Conservation (phyloP, 2,888 invertebrate species). For the Lymantria monacha region DNA sequence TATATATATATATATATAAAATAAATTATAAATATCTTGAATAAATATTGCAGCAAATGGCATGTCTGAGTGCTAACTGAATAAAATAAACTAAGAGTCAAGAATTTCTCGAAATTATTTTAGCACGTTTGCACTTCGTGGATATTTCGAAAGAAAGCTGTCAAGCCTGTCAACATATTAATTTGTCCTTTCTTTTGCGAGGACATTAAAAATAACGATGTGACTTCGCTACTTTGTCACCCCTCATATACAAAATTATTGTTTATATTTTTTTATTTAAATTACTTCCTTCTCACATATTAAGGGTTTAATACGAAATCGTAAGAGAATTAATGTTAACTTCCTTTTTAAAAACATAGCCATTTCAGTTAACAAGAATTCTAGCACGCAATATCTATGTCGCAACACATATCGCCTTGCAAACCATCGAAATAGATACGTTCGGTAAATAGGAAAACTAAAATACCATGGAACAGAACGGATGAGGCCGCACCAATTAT, state of each 20-base stretch:
- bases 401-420: conserved; percentile 33
- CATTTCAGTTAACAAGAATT: conserved; percentile 5
- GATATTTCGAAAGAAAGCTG: conserved; percentile 32
- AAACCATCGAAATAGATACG: conserved; percentile 42
- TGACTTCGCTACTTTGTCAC: conserved; percentile 31
- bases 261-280: too few relatives aligned
- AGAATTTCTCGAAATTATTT: conserved; percentile 17
- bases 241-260: conserved; percentile 40
- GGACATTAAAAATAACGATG: conserved; percentile 22
- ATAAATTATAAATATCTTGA: background rate
- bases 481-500: conserved; percentile 43
- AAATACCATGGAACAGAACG: conserved; percentile 41
- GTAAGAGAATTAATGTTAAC: conserved; percentile 6
- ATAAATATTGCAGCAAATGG: background rate
- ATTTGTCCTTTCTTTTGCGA: conserved; percentile 31
- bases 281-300: conserved; percentile 37
- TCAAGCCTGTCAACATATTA: conserved; percentile 25
- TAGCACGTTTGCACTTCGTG: conserved; percentile 16
- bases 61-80: background rate
- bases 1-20: background rate
- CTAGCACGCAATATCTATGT: conserved; percentile 20
- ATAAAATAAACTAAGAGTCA: conserved; percentile 1
- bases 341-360: conserved; percentile 2
- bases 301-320: conserved; percentile 32
- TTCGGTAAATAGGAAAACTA: conserved; percentile 44